Conservation (phyloP, 2,797 vertebrate genomes). For the Australoheros facetus region DNA sequence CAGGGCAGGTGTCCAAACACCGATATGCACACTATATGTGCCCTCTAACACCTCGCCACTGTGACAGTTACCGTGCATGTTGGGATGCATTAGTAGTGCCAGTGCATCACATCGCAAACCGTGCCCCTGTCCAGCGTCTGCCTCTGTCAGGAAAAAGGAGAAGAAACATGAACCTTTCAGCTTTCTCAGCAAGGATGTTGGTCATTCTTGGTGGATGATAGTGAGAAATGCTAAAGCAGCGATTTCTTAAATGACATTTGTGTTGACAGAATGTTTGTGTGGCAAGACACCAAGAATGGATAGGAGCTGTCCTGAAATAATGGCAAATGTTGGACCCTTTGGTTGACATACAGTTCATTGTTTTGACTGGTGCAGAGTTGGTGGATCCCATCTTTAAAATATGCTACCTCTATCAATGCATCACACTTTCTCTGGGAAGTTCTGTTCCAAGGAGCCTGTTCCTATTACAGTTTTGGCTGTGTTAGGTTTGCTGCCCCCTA, state of each 20-base stretch:
- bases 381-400: background rate
- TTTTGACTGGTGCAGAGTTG: background rate
- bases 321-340: background rate
- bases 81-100: conserved; percentile 19
- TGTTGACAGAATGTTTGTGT: background rate
- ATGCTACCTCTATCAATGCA: background rate
- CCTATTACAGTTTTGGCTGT: too few relatives aligned
- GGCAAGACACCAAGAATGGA: background rate
- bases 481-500: too few relatives aligned
- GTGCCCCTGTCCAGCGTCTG: conserved; percentile 1
- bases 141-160: conserved; percentile 12
- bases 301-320: background rate
- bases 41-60: background rate
- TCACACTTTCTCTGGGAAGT: background rate
- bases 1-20: conserved; percentile 27
- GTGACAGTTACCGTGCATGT: conserved; percentile 12
- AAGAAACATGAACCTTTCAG: background rate
- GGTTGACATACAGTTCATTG: background rate
- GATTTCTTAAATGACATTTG: background rate
- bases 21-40: background rate
- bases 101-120: conserved; percentile 18
- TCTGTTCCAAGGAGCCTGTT: background rate
- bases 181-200: background rate
- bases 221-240: background rate
- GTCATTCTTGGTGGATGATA: conserved; percentile 10